Evolutionary conservation across 1,140 invertebrate species (phyloP).

Genomic region (Campoletis sonorensis): DNA sequence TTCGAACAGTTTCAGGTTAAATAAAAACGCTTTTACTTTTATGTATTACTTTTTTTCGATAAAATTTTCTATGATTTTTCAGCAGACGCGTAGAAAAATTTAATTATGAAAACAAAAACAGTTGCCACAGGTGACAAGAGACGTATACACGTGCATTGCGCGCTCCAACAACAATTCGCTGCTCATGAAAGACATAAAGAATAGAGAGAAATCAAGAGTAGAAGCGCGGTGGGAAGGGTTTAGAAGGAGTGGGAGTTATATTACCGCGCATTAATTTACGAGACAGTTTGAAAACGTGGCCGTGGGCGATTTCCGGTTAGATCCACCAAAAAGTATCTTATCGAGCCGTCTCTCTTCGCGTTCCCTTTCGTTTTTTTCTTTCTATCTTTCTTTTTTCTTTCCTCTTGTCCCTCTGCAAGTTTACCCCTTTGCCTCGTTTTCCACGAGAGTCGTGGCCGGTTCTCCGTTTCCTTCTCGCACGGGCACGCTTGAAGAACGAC

Average conservation of each 20-base stretch:
- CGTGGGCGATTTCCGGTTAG: slow-evolving; percentile 39
- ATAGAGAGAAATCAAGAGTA: background rate
- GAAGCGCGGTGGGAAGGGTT: background rate
- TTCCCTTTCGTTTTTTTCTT: background rate
- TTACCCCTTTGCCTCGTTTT: background rate
- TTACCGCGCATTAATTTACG: slow-evolving; percentile 66
- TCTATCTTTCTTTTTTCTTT: background rate
- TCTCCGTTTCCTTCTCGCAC: slow-evolving; percentile 13
- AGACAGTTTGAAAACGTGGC: slow-evolving; percentile 61
- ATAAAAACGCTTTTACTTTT: too few species aligned
- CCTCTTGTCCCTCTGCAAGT: background rate
- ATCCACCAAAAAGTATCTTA: slow-evolving; percentile 28
- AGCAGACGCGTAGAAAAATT: too few species aligned
- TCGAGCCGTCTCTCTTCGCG: background rate
- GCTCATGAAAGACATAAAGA: background rate
- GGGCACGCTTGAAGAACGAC: slow-evolving; percentile 69
- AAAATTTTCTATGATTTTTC: too few species aligned
- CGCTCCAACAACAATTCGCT: background rate
- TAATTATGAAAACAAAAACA: too few species aligned
- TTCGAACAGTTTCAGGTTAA: too few species aligned
- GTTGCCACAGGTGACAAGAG: too few species aligned
- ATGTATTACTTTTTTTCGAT: too few species aligned
- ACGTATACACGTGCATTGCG: too few species aligned
- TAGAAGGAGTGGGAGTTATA: slow-evolving; percentile 44
- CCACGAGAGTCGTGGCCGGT: background rate